These are phyloP conservation scores for Agonopterix arenella DNA, from an alignment of 2,888 invertebrate genomes.

Conservation along the genomic window DNA sequence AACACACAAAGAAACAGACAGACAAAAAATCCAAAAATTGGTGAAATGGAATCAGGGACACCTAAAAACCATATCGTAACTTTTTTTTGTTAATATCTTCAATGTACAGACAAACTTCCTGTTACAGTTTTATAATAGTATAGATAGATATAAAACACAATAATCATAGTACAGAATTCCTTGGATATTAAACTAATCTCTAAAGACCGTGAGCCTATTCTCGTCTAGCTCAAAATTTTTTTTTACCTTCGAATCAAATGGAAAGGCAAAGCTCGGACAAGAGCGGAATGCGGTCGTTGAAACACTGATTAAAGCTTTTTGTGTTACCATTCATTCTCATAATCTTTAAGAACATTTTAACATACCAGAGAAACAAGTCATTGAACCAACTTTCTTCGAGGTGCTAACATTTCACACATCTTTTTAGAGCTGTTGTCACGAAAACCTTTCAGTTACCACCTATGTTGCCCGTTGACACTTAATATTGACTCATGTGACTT, in stretches of 20 bases:
- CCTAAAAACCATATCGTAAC: no score
- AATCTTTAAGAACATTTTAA: slow-evolving; percentile 11
- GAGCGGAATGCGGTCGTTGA: slow-evolving; percentile 55
- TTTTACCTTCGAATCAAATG: slow-evolving; percentile 58
- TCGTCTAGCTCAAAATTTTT: slow-evolving; percentile 27
- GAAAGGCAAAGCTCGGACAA: slow-evolving; percentile 47
- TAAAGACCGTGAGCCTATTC: slow-evolving; percentile 10
- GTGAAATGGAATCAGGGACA: no score
- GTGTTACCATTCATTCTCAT: slow-evolving; percentile 21
- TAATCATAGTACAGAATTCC: no score
- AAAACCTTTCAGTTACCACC: slow-evolving; percentile 39
- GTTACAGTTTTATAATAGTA: no score
- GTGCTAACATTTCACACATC: slow-evolving; percentile 24
- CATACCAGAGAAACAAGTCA: slow-evolving; percentile 21
- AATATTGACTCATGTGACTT: slow-evolving; percentile 26
- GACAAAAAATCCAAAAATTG: no score
- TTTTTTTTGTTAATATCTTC: no score
- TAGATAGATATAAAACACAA: no score
- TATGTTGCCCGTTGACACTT: slow-evolving; percentile 34
- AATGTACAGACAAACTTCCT: no score
- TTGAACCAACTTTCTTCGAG: slow-evolving; percentile 24
- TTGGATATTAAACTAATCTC: no score
- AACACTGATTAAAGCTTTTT: slow-evolving; percentile 57
- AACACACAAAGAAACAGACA: no score
- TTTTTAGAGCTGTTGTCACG: slow-evolving; percentile 32